Conservation (phyloP, 2,113 vertebrate species). For the Apeltes quadracus region DNA sequence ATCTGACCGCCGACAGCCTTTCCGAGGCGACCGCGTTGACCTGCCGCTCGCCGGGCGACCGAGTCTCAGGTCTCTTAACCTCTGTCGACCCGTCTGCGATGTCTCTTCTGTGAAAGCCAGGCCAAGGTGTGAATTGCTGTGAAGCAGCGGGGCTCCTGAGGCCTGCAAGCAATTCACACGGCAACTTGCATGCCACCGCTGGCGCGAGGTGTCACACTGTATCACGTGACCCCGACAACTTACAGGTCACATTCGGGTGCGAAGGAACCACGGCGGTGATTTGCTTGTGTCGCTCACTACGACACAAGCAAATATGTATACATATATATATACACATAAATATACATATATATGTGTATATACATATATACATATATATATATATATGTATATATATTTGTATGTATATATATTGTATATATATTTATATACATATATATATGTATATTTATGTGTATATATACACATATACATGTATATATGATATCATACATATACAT, state of each 20-base stretch:
- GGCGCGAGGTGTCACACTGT: neutral
- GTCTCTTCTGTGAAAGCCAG: neutral
- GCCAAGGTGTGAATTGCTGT: slow-evolving; percentile 19
- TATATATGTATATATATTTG: too few species aligned
- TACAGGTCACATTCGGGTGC: slow-evolving; percentile 1
- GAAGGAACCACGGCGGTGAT: slow-evolving; percentile 8
- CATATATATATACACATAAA: too few species aligned
- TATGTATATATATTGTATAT: too few species aligned
- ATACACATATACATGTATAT: too few species aligned
- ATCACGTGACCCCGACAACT: neutral
- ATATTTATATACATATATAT: too few species aligned
- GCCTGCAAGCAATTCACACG: slow-evolving; percentile 22
- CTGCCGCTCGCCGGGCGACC: neutral
- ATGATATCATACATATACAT: too few species aligned
- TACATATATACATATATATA: too few species aligned
- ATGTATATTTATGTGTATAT: too few species aligned
- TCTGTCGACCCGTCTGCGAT: neutral
- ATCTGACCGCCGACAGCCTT: neutral
- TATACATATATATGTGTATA: too few species aligned
- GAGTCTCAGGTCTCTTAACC: neutral
- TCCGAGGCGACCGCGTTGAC: neutral
- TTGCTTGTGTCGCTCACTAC: too few species aligned
- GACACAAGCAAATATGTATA: too few species aligned
- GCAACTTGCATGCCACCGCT: neutral
- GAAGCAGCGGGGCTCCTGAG: neutral